Evolutionary conservation across 2,888 invertebrate genomes (phyloP), one percentile per base, ranked within the genome.

Genomic region (Melanophora roralis): DNA sequence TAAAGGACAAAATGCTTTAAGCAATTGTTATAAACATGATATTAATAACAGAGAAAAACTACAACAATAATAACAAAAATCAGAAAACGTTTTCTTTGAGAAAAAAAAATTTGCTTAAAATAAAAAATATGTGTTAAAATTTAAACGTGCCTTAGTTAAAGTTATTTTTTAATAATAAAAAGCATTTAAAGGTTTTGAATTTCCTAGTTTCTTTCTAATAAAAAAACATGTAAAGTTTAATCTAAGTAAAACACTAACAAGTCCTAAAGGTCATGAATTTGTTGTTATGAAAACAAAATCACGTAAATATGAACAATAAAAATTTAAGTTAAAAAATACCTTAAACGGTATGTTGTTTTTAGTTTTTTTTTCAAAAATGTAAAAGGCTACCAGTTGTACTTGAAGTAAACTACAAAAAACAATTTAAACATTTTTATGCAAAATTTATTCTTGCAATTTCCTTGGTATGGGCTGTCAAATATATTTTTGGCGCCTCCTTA

Each of bases 301-400:
- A 80, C 79, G 75, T 80, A 80, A 76, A 75, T 72, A 67, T 68
- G 49, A 80, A 71, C 72, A 80, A 68, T 72, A 62, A 75, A 79
- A 57, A 55, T 51, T 36, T 73, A 1, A 47, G 9, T 16, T 19
- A 9, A 27, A 55, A 55, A 43, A 5, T 27, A 21, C 27, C 3
- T 27, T 27, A 27, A 27, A 3, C 27, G 27, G 27, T 57, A 53
- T 59, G 40, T 38, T 23, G 19, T 23, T 23, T 19, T 11, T 0
- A 8, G n/a, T 40, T 57, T 45, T 45, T 74, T 14, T 1, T 14
- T 5, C 4, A 36, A 38, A 55, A 51, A 3, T 12, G 14, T 53
- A 53, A 62, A 62, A 62, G 53, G 40, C 43, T 51, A n/a, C 21
- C 19, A n/a, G 16, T 34, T 5, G 27, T 12, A 12, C 7, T 19